Evolutionary conservation across 2,113 vertebrate species (phyloP).

Genomic region (Lophotis ruficrista): DNA sequence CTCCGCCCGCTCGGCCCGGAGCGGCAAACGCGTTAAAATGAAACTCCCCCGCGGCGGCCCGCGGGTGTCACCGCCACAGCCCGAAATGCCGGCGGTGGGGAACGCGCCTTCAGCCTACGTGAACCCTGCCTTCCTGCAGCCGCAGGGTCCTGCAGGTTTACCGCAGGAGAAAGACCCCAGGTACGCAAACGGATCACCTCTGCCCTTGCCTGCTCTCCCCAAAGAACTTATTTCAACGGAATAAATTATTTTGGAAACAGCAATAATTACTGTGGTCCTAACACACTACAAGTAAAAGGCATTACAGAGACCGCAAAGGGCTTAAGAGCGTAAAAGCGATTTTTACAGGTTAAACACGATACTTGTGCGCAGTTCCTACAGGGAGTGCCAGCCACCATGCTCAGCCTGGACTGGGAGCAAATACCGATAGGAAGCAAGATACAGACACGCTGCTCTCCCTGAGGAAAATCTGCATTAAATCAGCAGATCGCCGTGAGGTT

Average conservation of each 20-base stretch:
- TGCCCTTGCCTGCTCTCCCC: neutral
- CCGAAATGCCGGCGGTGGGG: too few species aligned
- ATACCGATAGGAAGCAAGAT: neutral
- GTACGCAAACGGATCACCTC: neutral
- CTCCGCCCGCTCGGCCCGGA: neutral
- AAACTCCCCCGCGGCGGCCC: neutral
- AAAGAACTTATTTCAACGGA: neutral
- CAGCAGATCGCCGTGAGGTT: neutral
- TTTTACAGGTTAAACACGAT: too few species aligned
- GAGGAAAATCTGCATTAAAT: neutral
- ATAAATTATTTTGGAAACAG: neutral
- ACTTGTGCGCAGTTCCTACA: rapidly evolving
- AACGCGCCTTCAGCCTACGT: too few species aligned
- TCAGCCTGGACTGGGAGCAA: neutral
- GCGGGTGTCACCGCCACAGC: neutral
- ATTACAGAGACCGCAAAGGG: neutral
- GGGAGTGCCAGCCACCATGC: neutral
- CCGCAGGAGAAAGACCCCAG: neutral
- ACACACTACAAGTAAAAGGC: neutral
- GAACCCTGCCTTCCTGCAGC: too few species aligned
- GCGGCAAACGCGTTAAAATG: too few species aligned
- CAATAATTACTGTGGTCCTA: neutral
- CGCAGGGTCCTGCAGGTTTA: too few species aligned
- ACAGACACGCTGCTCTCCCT: rapidly evolving
- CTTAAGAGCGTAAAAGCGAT: too few species aligned